phyloP scores from a whole-genome alignment of 2,888 invertebrate genomes.

The Phrixothrix hirtus region DNA sequence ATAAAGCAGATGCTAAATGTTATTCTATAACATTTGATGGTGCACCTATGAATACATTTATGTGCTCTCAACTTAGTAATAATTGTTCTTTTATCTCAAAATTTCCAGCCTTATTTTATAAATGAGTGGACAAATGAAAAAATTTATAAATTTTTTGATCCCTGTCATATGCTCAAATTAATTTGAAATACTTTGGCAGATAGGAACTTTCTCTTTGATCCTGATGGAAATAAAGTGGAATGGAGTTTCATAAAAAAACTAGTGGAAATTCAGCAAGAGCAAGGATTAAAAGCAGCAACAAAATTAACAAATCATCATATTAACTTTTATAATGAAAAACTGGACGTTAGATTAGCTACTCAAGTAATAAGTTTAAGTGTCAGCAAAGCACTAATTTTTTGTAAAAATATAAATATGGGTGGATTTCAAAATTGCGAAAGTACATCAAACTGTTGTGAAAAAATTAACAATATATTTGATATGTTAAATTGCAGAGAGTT shows the following conservation, averaged over 20 bases:
- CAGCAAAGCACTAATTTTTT: slow-evolving; percentile 16
- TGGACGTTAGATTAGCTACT: slow-evolving; percentile 29
- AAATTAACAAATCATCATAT: slow-evolving; percentile 33
- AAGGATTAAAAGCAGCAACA: slow-evolving; percentile 34
- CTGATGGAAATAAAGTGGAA: slow-evolving; percentile 23
- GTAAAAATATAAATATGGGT: no score
- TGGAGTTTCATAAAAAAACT: slow-evolving; percentile 35
- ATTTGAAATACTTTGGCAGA: slow-evolving; percentile 35
- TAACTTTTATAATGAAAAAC: slow-evolving; percentile 15
- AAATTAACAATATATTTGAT: slow-evolving; percentile 3
- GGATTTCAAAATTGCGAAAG: slow-evolving; percentile 4
- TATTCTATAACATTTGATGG: no score
- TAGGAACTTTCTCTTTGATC: slow-evolving; percentile 20
- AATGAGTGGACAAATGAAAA: slow-evolving; percentile 23
- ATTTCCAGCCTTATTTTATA: slow-evolving; percentile 27
- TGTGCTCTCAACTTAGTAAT: slow-evolving; percentile 18
- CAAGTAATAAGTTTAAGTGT: slow-evolving; percentile 32
- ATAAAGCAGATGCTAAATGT: slow-evolving; percentile 23
- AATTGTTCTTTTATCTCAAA: not conserved
- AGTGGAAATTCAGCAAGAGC: slow-evolving; percentile 23
- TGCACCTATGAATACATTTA: slow-evolving; percentile 27
- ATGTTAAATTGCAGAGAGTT: slow-evolving; percentile 4
- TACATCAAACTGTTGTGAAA: not conserved
- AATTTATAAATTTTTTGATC: slow-evolving; percentile 34
- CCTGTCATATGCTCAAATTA: slow-evolving; percentile 40